Base-by-base conservation (phyloP, 37 sponge, comb jelly and placozoan genomes). In the Spongia lamella region DNA sequence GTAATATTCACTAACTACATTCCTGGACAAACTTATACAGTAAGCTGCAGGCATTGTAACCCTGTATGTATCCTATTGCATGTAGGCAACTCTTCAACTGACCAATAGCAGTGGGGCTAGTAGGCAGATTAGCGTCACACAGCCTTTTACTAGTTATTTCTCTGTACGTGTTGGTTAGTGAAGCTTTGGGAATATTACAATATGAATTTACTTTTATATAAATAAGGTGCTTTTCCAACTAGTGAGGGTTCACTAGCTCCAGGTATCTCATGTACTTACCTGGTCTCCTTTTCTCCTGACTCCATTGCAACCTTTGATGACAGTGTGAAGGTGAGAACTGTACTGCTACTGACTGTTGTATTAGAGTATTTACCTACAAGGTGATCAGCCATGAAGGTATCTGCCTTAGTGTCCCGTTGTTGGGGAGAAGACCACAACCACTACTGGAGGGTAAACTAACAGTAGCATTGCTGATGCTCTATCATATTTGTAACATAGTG, bases 201-300 rank as follows among this genome's bases (percentile, higher is more conserved):
- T 13, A 9, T 43, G 47, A 9, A 9, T 43, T 43, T 43, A 13
- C 9, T 43, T 43, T 43, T 43, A 13, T 43, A n/a, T n/a, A n/a
- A n/a, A 59, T n/a, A 27, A 81, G 87, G 63, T 1, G 61, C 56
- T 0, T 79, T 84, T 43, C 90, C 90, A 38, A 80, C 51, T 53
- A 43, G 55, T 0, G 80, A 91, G 31, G 88, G 92, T 6, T 25
- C 83, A 32, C 65, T 91, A 47, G 92, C 92, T 17, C 92, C 92
- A 35, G 92, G 92, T 1, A 83, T 91, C 80, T 55, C 66, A 33
- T 77, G 79, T 31, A 24, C 68, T 56, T 86, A 79, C 52, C 63
- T 54, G 3, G 70, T 91, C 39, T 73, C 56, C 29, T 91, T 91
- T 57, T 52, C 75, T 24, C 92, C 92, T 30, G 89, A 86, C 50